Conservation (phyloP, 2,888 invertebrate genomes). For the Ennomos quercinarius region DNA sequence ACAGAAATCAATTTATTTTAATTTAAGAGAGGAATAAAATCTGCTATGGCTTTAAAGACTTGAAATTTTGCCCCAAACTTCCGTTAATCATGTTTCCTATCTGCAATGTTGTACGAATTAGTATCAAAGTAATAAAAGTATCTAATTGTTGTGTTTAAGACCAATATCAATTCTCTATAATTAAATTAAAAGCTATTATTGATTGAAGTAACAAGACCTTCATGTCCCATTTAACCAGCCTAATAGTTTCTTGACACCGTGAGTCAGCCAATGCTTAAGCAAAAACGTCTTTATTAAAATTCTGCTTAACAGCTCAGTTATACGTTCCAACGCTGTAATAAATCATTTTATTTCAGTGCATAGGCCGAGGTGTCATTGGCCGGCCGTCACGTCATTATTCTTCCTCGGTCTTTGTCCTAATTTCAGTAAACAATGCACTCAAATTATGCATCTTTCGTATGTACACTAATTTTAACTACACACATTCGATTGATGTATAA, state of each 20-base stretch:
- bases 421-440: slow-evolving; percentile 38
- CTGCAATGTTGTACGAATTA: too few relatives aligned
- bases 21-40: too few relatives aligned
- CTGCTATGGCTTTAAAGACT: too few relatives aligned
- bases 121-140: too few relatives aligned
- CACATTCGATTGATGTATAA: slow-evolving; percentile 7
- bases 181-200: too few relatives aligned
- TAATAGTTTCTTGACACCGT: slow-evolving; percentile 20
- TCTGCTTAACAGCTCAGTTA: slow-evolving; percentile 23
- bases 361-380: slow-evolving; percentile 31
- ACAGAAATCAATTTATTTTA: too few relatives aligned
- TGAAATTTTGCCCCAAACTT: too few relatives aligned
- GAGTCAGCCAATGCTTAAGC: slow-evolving; percentile 14
- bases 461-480: slow-evolving; percentile 24
- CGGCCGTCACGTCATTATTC: slow-evolving; percentile 33
- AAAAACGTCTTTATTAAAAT: slow-evolving; percentile 27
- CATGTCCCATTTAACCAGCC: background rate
- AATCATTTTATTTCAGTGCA: slow-evolving; percentile 33
- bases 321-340: slow-evolving; percentile 19
- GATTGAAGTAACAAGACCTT: too few relatives aligned
- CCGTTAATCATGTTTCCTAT: too few relatives aligned
- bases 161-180: too few relatives aligned
- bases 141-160: too few relatives aligned
- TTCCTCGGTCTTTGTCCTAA: slow-evolving; percentile 45
- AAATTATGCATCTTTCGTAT: slow-evolving; percentile 34